Conservation (phyloP, 2,888 invertebrate genomes). For the Aphidius colemani region DNA sequence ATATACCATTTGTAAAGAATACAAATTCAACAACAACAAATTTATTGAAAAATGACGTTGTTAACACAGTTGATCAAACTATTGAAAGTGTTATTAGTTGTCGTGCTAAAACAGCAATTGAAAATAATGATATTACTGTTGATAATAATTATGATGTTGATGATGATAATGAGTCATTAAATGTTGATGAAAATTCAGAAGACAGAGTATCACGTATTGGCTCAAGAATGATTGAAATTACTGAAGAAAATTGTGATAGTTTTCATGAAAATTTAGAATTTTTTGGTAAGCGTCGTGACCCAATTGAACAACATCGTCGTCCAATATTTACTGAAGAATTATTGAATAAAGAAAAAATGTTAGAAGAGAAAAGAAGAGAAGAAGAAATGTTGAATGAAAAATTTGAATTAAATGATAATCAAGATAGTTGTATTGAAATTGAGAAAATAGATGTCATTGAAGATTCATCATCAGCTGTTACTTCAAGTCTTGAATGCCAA, state of each 20-base stretch:
- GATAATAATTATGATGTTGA: too few species aligned
- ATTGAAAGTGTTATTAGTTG: constrained; percentile 50
- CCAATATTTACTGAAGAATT: constrained; percentile 32
- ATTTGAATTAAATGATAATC: constrained; percentile 8
- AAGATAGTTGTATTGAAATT: too few species aligned
- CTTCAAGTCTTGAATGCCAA: constrained; percentile 5
- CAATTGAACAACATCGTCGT: constrained; percentile 35
- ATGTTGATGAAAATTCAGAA: constrained; percentile 35
- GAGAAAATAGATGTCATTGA: not conserved
- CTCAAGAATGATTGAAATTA: constrained; percentile 51
- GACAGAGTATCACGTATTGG: constrained; percentile 37
- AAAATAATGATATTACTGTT: too few species aligned
- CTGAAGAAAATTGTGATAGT: constrained; percentile 56
- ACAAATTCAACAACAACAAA: too few species aligned
- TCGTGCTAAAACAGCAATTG: constrained; percentile 32
- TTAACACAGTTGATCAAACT: constrained; percentile 49
- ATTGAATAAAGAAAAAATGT: constrained; percentile 30
- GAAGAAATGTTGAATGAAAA: constrained; percentile 15
- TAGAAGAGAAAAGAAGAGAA: constrained; percentile 31
- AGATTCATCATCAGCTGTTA: constrained; percentile 16
- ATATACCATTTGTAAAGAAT: constrained; percentile 44
- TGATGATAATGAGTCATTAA: constrained; percentile 33
- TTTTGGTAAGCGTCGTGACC: constrained; percentile 48
- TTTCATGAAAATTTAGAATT: constrained; percentile 56
- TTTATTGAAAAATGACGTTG: constrained; percentile 46